A percentile compares a stretch with the other conserved stretches of the same genome.
Conservation (phyloP, 2,797 vertebrate genomes). For the Lutjanus campechanus region DNA sequence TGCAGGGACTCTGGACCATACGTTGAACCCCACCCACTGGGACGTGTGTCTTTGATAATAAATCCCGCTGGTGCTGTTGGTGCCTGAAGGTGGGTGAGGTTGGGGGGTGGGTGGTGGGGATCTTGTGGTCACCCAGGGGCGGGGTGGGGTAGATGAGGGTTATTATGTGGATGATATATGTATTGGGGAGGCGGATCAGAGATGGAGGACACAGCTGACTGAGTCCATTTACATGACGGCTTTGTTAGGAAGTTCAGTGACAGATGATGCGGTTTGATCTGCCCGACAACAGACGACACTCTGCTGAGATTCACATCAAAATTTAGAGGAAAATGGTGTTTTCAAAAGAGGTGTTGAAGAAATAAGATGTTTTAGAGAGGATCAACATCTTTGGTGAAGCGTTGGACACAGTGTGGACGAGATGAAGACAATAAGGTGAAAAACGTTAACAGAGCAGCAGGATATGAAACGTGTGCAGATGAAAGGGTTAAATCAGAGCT, state of each 20-base stretch:
- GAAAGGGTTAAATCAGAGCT: no score
- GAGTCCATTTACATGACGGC: conserved; percentile 55
- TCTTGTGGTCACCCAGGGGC: conserved; percentile 42
- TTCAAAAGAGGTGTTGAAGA: no score
- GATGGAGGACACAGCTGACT: conserved; percentile 59
- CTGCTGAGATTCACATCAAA: not conserved
- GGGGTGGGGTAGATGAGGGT: conserved; percentile 17
- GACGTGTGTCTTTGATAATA: not conserved
- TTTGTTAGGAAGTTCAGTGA: conserved; percentile 55
- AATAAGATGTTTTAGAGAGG: not conserved
- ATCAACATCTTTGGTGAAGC: not conserved
- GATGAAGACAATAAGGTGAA: not conserved
- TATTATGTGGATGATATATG: conserved; percentile 59
- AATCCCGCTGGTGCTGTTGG: conserved; percentile 21
- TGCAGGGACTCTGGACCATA: not conserved
- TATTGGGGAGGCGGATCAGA: conserved; percentile 32
- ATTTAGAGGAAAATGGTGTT: not conserved
- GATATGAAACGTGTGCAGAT: no score
- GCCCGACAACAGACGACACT: conserved; percentile 6
- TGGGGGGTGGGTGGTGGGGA: not conserved
- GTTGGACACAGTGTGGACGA: not conserved
- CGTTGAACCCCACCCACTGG: not conserved
- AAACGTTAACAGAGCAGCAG: not conserved
- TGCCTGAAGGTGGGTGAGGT: conserved; percentile 13
- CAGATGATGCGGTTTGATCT: conserved; percentile 24